Base-by-base conservation (phyloP, 2,888 invertebrate genomes). In the Stegophylla sp. region DNA sequence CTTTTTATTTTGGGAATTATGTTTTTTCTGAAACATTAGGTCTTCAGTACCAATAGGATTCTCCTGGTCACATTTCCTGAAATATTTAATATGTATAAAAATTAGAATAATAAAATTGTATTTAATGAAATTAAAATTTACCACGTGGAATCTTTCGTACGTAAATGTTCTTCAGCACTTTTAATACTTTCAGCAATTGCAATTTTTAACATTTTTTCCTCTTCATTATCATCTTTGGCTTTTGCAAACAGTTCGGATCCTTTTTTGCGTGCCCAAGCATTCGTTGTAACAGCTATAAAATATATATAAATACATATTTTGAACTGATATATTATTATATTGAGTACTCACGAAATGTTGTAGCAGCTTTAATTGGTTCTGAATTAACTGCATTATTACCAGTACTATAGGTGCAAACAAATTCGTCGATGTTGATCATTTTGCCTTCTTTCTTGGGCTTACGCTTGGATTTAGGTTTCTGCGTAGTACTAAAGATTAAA, bases 201-300 rank as follows among this genome's bases (percentile, higher is more conserved):
- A 48, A 81, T 69, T 67, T 81, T 82, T 73, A 82, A 69, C 75
- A 82, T 67, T 67, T 75, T 74, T 5, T 82, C 82, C 64, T 82
- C 82, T 26, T 82, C 82, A 28, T 82, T 81, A 63, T 73, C 74
- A 61, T 82, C 82, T 26, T 74, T 71, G 1, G 59, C 53, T 64
- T 81, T 82, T 1, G 74, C 61, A 72, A 82, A 82, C 15, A 82
- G 51, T 45, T 81, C 81, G 43, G 81, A 81, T 9, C 82, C 82
- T 61, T 82, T 82, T 73, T 82, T 82, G 2, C 81, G 81, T 15
- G 82, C 64, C 82, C 82, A 82, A 43, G 81, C 82, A 71, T 81
- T 82, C 17, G 81, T 81, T 76, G 75, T 71, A 79, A 79, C 79
- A 51, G 79, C 79, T 79, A 79, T 15, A 69, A 7, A 66, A 23